Percentiles rank a stretch among this genome's conserved stretches.
phyloP scores from a whole-genome alignment of 2,113 vertebrate species.

The Apodemus sylvaticus region DNA sequence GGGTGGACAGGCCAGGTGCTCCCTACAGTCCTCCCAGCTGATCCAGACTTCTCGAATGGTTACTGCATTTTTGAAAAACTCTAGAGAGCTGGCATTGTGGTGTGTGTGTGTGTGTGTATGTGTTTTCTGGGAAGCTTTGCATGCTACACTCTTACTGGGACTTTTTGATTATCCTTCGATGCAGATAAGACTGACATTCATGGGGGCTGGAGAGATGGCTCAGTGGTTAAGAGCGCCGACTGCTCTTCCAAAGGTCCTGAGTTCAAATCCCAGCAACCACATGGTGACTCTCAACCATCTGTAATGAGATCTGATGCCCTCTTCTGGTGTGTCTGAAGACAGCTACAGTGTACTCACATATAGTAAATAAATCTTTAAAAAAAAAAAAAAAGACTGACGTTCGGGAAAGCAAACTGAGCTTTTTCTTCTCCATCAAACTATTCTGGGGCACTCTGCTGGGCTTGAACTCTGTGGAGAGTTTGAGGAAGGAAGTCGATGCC shows the following conservation, averaged over 20 bases:
- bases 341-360: too few species aligned
- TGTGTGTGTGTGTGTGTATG: background rate
- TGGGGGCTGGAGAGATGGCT: too few species aligned
- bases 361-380: too few species aligned
- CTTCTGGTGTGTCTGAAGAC: too few species aligned
- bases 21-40: background rate
- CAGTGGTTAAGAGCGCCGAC: too few species aligned
- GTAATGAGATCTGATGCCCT: too few species aligned
- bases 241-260: too few species aligned
- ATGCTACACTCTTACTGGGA: background rate
- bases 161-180: background rate
- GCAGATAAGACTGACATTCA: background rate
- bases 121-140: background rate
- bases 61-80: fast-evolving
- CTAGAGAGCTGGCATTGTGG: background rate
- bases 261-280: too few species aligned
- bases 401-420: background rate
- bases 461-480: background rate
- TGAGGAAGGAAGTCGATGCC: background rate
- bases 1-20: background rate
- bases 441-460: background rate
- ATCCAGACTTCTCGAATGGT: background rate
- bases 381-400: background rate
- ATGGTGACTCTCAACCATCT: too few species aligned
- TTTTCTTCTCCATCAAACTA: background rate